A percentile compares a stretch with the other conserved stretches of the same genome.
Evolutionary conservation across 2,888 invertebrate genomes (phyloP).

Genomic region (Melolontha melolontha): DNA sequence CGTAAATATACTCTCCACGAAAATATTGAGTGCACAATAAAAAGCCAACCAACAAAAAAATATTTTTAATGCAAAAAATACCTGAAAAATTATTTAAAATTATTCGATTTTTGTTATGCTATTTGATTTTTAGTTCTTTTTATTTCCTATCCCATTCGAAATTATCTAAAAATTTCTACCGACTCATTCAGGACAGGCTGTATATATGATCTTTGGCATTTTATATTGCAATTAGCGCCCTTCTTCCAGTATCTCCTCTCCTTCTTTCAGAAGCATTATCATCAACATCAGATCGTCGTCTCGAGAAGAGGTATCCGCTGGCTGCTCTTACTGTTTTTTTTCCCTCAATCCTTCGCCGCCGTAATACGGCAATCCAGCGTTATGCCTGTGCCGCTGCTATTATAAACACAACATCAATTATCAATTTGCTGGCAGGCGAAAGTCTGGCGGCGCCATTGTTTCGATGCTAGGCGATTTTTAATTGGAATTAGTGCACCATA

Average conservation of each 20-base stretch:
- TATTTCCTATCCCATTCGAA: background rate
- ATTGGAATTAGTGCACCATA: slow-evolving; percentile 67
- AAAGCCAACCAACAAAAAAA: no score
- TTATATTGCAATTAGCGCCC: slow-evolving; percentile 23
- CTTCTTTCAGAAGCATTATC: background rate
- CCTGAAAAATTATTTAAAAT: no score
- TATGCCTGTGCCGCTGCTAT: slow-evolving; percentile 55
- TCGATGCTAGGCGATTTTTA: slow-evolving; percentile 64
- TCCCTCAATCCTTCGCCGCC: slow-evolving; percentile 9
- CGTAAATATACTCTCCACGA: no score
- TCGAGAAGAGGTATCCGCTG: slow-evolving; percentile 18
- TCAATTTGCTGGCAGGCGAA: slow-evolving; percentile 63
- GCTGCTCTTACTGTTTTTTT: slow-evolving; percentile 6
- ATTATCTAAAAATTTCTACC: background rate
- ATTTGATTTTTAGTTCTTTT: no score
- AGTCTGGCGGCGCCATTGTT: slow-evolving; percentile 62
- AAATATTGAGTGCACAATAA: no score
- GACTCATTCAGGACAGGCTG: background rate
- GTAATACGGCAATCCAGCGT: slow-evolving; percentile 17
- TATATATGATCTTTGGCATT: slow-evolving; percentile 5
- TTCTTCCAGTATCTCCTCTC: background rate
- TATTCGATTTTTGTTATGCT: no score
- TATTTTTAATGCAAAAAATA: no score
- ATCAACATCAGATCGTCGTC: slow-evolving; percentile 1
- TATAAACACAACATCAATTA: slow-evolving; percentile 68